These are phyloP conservation scores for Neofelis nebulosa DNA, from an alignment of 2,113 vertebrate genomes.

Conservation along the genomic window DNA sequence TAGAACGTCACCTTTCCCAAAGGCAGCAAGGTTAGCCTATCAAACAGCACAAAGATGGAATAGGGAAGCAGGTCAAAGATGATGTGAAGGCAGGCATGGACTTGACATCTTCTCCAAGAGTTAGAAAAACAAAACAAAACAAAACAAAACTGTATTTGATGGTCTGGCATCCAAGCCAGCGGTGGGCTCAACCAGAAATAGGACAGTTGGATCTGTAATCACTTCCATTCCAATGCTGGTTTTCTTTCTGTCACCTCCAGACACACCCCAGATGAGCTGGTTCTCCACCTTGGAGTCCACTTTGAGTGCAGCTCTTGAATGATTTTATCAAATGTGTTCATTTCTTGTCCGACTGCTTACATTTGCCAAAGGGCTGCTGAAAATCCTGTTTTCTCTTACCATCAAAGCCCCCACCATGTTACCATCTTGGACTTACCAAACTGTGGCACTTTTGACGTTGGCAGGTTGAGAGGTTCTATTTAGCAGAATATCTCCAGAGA, in stretches of 20 bases:
- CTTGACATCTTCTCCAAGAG: constrained; percentile 81
- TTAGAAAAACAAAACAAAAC: constrained; percentile 49
- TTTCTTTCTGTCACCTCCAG: constrained; percentile 80
- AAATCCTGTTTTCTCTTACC: constrained; percentile 81
- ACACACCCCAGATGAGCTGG: constrained; percentile 75
- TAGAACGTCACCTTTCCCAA: constrained; percentile 85
- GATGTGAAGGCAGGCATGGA: neutral
- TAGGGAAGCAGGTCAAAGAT: constrained; percentile 88
- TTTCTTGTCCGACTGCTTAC: constrained; percentile 75
- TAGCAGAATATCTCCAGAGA: constrained; percentile 80
- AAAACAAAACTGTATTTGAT: constrained; percentile 59
- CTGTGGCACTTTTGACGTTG: constrained; percentile 81
- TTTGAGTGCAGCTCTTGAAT: constrained; percentile 73
- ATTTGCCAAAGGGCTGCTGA: constrained; percentile 75
- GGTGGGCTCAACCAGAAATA: constrained; percentile 78
- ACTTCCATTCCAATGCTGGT: constrained; percentile 79
- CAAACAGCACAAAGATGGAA: constrained; percentile 87
- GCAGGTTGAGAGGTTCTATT: constrained; percentile 73
- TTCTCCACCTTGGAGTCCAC: constrained; percentile 78
- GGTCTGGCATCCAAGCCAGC: constrained; percentile 80
- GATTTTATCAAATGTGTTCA: constrained; percentile 75
- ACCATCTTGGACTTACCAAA: constrained; percentile 80
- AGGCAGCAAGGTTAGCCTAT: constrained; percentile 85
- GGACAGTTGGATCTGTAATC: constrained; percentile 76
- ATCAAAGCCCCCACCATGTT: constrained; percentile 79